Evolutionary conservation across 2,113 vertebrate species (phyloP).

Genomic region (Suricata suricatta): DNA sequence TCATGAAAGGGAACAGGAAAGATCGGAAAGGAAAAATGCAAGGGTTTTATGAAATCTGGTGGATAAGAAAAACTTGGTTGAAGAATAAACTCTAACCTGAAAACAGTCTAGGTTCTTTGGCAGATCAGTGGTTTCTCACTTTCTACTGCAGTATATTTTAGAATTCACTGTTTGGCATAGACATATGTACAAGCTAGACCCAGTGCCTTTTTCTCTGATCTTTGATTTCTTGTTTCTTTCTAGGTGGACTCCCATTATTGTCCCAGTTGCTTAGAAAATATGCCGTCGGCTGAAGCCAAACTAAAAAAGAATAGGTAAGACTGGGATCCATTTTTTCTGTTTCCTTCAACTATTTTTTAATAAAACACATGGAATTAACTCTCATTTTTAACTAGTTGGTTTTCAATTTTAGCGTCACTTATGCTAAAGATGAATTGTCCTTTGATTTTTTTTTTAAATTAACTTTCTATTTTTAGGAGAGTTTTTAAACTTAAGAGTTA

Average conservation of each 20-base stretch:
- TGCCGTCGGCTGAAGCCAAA: conserved; percentile 99
- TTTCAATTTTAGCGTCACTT: not conserved
- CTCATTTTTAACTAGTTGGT: not conserved
- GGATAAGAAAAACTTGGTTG: not conserved
- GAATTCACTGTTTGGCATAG: not conserved
- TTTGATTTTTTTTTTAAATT: not conserved
- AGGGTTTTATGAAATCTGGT: not conserved
- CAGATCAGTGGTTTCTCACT: not conserved
- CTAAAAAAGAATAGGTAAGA: conserved; percentile 97
- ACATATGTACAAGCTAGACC: not conserved
- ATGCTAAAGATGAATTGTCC: not conserved
- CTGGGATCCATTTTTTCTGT: not conserved
- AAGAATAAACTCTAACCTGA: not conserved
- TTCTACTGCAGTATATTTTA: conserved; percentile 12
- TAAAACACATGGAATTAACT: conserved; percentile 16
- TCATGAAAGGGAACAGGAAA: not conserved
- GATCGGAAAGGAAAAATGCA: conserved; percentile 12
- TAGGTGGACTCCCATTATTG: conserved; percentile 99
- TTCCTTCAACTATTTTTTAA: conserved; percentile 24
- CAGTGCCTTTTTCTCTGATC: conserved; percentile 9
- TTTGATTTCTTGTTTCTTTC: conserved; percentile 45
- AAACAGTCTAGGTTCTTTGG: not conserved
- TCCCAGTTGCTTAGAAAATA: conserved; percentile 98
- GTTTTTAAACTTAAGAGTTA: conserved; percentile 44
- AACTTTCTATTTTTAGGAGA: conserved; percentile 13